These are phyloP conservation scores for Dysmachus trigonus DNA, from an alignment of 2,888 invertebrate genomes.

Conservation along the genomic window DNA sequence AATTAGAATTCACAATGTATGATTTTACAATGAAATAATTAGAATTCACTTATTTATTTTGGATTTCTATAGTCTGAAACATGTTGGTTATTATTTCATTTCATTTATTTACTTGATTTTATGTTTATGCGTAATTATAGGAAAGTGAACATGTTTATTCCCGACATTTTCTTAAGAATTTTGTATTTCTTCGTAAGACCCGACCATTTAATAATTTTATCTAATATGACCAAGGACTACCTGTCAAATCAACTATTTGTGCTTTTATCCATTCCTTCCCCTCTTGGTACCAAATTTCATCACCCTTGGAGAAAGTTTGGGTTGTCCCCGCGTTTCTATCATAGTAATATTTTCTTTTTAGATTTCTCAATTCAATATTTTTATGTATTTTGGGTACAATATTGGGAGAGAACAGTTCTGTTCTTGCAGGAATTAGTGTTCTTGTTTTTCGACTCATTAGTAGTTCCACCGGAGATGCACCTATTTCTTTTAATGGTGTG, in stretches of 20 bases:
- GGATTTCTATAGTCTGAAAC: no score
- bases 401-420: not conserved
- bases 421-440: not conserved
- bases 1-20: no score
- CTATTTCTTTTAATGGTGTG: no score
- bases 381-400: slow-evolving; percentile 5
- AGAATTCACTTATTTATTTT: no score
- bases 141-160: no score
- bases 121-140: no score
- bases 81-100: no score
- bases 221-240: not conserved
- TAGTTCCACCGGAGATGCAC: not conserved
- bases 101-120: no score
- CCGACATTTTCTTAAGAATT: no score
- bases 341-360: not conserved
- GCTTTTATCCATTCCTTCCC: slow-evolving; percentile 6
- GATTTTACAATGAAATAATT: no score
- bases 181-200: no score
- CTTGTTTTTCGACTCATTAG: not conserved
- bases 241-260: not conserved
- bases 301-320: not conserved
- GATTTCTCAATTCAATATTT: not conserved
- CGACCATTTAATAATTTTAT: no score
- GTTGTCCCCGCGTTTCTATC: not conserved
- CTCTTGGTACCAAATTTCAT: not conserved